Evolutionary conservation across 2,888 invertebrate genomes (phyloP).

Genomic region (Calameuta pallipes): DNA sequence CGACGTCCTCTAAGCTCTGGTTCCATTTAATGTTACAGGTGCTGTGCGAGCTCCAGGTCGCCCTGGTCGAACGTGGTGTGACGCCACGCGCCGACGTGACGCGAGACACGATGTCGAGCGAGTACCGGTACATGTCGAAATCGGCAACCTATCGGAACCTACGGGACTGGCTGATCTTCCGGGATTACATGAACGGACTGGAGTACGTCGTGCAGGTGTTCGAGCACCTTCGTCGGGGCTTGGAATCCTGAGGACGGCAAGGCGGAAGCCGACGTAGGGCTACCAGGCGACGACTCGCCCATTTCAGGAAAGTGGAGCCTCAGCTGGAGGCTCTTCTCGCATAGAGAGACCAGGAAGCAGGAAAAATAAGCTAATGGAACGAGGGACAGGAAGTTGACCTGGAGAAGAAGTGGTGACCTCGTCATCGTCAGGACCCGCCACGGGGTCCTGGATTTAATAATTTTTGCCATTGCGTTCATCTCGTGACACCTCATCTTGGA

Average conservation of each 20-base stretch:
- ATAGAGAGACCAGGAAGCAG: slow-evolving; percentile 18
- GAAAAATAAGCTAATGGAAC: slow-evolving; percentile 2
- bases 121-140: slow-evolving; percentile 52
- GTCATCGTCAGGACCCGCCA: neutral
- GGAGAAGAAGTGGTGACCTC: neutral
- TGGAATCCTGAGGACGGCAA: slow-evolving; percentile 57
- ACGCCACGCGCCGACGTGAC: slow-evolving; percentile 60
- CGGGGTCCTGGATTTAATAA: neutral
- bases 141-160: slow-evolving; percentile 65
- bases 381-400: slow-evolving; percentile 1
- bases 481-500: neutral
- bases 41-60: slow-evolving; percentile 77
- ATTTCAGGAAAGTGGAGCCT: slow-evolving; percentile 40
- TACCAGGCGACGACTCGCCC: slow-evolving; percentile 49
- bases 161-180: slow-evolving; percentile 73
- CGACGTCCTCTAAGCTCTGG: neutral
- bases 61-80: slow-evolving; percentile 63
- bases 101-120: slow-evolving; percentile 65
- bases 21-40: slow-evolving; percentile 62
- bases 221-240: slow-evolving; percentile 56
- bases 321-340: slow-evolving; percentile 37
- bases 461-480: neutral
- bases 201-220: slow-evolving; percentile 71
- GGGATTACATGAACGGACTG: slow-evolving; percentile 74
- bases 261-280: slow-evolving; percentile 52